Conservation (phyloP, 35 echinoderm and acorn worm species). For the Ptychodera flava region DNA sequence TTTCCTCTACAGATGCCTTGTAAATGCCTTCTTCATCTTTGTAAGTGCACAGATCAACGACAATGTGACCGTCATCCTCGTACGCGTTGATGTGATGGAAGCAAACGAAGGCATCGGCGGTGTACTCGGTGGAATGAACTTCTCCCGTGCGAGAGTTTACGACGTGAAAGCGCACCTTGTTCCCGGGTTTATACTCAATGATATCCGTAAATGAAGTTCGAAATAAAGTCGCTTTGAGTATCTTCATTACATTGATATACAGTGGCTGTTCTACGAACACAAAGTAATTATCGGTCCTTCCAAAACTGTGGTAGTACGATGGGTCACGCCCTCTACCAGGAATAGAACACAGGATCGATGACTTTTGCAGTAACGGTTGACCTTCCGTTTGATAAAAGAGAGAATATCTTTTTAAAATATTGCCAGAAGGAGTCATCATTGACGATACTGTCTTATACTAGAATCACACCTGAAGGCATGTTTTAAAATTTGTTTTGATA, state of each 20-base stretch:
- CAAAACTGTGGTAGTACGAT: slow-evolving; percentile 87
- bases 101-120: background rate
- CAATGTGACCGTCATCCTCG: background rate
- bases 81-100: background rate
- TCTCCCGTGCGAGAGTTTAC: background rate
- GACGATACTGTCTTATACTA: too few relatives aligned
- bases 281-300: slow-evolving; percentile 70
- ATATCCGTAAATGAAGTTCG: background rate
- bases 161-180: background rate
- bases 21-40: background rate
- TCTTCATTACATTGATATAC: slow-evolving; percentile 29
- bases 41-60: background rate
- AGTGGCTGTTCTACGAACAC: slow-evolving; percentile 75
- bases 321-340: slow-evolving; percentile 31
- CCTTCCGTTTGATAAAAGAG: too few relatives aligned
- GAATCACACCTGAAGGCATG: too few relatives aligned
- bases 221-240: background rate
- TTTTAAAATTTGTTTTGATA: too few relatives aligned
- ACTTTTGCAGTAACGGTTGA: too few relatives aligned
- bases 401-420: too few relatives aligned
- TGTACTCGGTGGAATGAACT: background rate
- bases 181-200: background rate
- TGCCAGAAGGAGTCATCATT: too few relatives aligned
- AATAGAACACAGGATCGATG: slow-evolving; percentile 60
- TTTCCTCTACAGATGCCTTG: background rate